Evolutionary conservation across 1,140 invertebrate genomes (phyloP), one percentile per base, ranked within the genome.

Genomic region (Oedothorax gibbosus): DNA sequence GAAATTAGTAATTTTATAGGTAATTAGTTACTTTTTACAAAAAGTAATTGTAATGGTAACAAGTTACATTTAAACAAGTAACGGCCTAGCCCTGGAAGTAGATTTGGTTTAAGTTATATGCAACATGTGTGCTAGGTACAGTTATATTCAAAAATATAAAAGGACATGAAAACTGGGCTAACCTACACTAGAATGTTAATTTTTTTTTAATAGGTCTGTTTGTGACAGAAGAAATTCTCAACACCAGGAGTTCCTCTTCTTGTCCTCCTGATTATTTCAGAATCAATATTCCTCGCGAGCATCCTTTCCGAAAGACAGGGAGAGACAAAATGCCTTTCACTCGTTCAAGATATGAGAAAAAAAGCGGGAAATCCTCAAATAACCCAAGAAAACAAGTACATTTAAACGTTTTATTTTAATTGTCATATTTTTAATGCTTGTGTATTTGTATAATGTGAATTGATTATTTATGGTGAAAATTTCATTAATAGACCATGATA

Each of bases 161-260:
- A 7, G n/a, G 4, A 73, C n/a, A 78, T 20, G 54, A 10, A 54
- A 14, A 66, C 60, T 53, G 6, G 6, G 54, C 20, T 60, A 20
- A 66, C 15, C 4, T 72, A 8, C 49, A 56, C n/a, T 7, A 14
- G 18, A 18, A n/a, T 12, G 56, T 54, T 79, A 49, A 2, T 86
- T 76, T 72, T 86, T 85, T 76, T 20, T n/a, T n/a, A n/a, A 10
- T 85, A 93, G 92, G 92, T 71, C 92, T 93, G 87, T 93, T 93
- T 89, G 90, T 93, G 5, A 92, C 93, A 15, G 93, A 94, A 88
- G 93, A 93, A 89, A 92, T 93, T 79, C 88, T 93, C 68, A 93
- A 93, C 89, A 91, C 92, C 11, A 92, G 93, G 87, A 88, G 91
- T 85, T 88, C 91, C 18, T 90, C 90, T n/a, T 90, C 90, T n/a